These are phyloP conservation scores for Hydrochoerus hydrochaeris DNA, from an alignment of 2,113 vertebrate species.

Conservation along the genomic window DNA sequence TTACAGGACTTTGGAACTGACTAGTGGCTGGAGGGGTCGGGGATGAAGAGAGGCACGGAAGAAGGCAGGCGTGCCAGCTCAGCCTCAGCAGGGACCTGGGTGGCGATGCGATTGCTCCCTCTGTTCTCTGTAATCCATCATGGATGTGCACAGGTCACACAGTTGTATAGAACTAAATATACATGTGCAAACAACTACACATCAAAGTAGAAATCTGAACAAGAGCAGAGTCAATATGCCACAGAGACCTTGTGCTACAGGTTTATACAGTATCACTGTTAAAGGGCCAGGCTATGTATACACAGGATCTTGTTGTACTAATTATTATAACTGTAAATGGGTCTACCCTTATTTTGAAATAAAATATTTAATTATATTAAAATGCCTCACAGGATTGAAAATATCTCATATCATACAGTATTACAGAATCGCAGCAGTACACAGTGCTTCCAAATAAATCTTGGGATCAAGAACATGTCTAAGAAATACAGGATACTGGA, in stretches of 20 bases:
- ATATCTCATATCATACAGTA: background rate
- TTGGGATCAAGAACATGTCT: background rate
- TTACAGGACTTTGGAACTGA: background rate
- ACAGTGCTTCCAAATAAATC: background rate
- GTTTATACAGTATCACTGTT: background rate
- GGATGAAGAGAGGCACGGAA: background rate
- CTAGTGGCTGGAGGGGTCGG: background rate
- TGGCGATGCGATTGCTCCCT: background rate
- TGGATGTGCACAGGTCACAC: background rate
- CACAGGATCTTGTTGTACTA: background rate
- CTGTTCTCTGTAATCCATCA: background rate
- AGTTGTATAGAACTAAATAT: background rate
- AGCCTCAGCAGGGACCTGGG: background rate
- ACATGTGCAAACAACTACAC: background rate
- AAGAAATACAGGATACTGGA: background rate
- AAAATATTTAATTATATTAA: background rate
- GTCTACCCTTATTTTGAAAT: background rate
- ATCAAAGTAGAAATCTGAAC: background rate
- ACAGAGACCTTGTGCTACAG: background rate
- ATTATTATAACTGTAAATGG: background rate
- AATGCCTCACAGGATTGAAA: background rate
- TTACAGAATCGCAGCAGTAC: background rate
- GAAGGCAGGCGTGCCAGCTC: background rate
- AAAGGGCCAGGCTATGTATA: background rate
- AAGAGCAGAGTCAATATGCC: background rate